Evolutionary conservation across 2,113 vertebrate species (phyloP).

Genomic region (Elgaria multicarinata): DNA sequence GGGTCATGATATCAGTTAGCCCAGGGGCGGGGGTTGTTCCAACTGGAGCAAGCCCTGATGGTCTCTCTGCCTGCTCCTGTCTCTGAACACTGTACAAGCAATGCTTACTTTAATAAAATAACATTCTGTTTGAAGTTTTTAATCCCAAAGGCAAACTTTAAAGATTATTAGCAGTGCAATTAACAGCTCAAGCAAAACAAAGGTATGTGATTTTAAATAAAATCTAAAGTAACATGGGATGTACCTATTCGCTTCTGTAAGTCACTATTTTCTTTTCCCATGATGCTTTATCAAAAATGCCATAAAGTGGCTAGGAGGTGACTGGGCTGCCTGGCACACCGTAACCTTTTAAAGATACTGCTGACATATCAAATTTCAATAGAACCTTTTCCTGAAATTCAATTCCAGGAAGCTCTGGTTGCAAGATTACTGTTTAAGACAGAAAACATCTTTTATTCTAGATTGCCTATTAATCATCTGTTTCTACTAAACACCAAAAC

Average conservation of each 20-base stretch:
- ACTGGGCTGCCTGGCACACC: background rate
- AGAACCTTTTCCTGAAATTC: slow-evolving; percentile 35
- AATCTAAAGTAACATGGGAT: background rate
- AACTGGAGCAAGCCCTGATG: too few species aligned
- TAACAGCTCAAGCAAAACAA: background rate
- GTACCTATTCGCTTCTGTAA: background rate
- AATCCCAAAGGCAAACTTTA: background rate
- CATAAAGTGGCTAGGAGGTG: background rate
- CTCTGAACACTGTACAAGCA: too few species aligned
- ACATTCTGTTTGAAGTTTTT: background rate
- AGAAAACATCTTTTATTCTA: slow-evolving; percentile 43
- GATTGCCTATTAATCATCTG: slow-evolving; percentile 34
- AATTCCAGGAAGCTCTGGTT: slow-evolving; percentile 42
- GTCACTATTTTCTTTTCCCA: background rate
- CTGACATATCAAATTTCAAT: slow-evolving; percentile 28
- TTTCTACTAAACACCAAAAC: slow-evolving; percentile 24
- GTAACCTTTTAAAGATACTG: background rate
- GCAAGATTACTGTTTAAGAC: slow-evolving; percentile 36
- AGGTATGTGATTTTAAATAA: background rate
- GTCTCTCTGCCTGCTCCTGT: too few species aligned
- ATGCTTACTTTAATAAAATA: background rate
- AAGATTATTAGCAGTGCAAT: background rate
- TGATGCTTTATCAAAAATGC: background rate
- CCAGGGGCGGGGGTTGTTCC: too few species aligned
- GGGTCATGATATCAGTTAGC: too few species aligned